Conservation (phyloP, 1,140 invertebrate genomes). For the Zaprionus nigranus region DNA sequence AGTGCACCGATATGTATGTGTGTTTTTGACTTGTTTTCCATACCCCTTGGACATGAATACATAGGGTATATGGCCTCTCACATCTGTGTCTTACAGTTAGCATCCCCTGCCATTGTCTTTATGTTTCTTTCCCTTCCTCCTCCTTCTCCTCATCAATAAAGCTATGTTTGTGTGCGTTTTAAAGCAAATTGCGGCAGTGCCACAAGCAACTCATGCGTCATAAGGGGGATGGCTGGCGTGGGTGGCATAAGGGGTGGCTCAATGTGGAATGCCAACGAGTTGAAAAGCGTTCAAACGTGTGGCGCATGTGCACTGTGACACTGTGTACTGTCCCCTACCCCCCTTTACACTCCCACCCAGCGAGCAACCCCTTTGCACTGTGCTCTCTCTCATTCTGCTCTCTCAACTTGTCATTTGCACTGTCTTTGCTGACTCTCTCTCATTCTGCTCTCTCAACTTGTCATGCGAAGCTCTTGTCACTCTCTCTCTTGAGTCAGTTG, state of each 20-base stretch:
- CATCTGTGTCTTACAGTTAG: conserved; percentile 54
- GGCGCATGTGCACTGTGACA: conserved; percentile 59
- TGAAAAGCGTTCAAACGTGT: conserved; percentile 53
- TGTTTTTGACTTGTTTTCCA: conserved; percentile 21
- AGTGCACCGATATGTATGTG: conserved; percentile 28
- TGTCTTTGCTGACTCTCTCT: conserved; percentile 25
- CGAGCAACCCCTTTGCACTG: background rate
- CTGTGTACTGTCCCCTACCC: background rate
- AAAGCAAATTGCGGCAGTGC: conserved; percentile 61
- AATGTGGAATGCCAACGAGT: conserved; percentile 65
- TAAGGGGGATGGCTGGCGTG: conserved; percentile 29
- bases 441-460: background rate
- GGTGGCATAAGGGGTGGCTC: background rate
- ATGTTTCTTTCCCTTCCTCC: background rate
- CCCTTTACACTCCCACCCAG: background rate
- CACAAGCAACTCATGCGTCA: conserved; percentile 34
- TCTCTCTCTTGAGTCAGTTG: conserved; percentile 54
- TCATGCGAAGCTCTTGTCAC: conserved; percentile 1
- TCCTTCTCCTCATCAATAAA: conserved; percentile 43
- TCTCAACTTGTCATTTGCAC: conserved; percentile 5
- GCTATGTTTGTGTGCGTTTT: conserved; percentile 23
- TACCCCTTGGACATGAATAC: background rate
- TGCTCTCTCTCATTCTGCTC: background rate
- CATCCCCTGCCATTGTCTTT: conserved; percentile 2
- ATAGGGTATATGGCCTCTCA: conserved; percentile 22